A percentile compares a stretch with the other conserved stretches of the same genome.
Evolutionary conservation across 1,140 invertebrate species (phyloP).

Genomic region (Drosophila bifasciata): DNA sequence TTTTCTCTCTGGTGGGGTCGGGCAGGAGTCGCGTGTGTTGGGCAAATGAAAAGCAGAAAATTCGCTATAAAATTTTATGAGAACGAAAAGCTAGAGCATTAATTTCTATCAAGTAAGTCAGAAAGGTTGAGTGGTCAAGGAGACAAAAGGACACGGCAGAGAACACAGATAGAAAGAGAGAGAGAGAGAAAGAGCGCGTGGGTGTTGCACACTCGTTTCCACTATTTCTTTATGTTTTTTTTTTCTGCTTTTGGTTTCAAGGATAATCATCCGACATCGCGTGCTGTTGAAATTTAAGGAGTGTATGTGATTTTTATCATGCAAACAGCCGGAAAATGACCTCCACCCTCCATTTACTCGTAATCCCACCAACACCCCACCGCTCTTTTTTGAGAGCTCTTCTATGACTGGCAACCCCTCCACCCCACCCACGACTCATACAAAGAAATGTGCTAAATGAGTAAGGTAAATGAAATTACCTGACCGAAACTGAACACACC

Average conservation of each 20-base stretch:
- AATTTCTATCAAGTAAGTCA: conserved; percentile 67
- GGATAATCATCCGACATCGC: conserved; percentile 83
- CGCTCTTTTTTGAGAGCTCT: too few species aligned
- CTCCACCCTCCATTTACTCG: conserved; percentile 23
- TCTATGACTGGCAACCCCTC: neutral
- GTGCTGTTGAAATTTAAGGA: conserved; percentile 82
- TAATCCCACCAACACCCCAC: neutral
- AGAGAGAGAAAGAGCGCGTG: neutral
- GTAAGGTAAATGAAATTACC: conserved; percentile 81
- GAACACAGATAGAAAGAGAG: neutral
- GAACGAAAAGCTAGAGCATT: conserved; percentile 56
- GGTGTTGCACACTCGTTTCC: conserved; percentile 15
- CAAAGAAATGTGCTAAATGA: conserved; percentile 76
- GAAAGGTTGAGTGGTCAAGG: conserved; percentile 68
- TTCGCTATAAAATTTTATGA: conserved; percentile 73
- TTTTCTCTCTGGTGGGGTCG: too few species aligned
- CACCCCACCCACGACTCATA: neutral
- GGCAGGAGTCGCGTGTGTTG: conserved; percentile 52
- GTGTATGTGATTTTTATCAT: conserved; percentile 84
- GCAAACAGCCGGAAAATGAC: conserved; percentile 77
- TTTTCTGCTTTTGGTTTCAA: conserved; percentile 72
- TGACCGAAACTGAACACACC: conserved; percentile 67
- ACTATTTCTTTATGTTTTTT: conserved; percentile 2
- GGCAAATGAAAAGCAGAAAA: conserved; percentile 67
- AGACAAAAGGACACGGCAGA: conserved; percentile 55